phyloP scores from a whole-genome alignment of 2,888 invertebrate species.

The Drosophila neonasuta region DNA sequence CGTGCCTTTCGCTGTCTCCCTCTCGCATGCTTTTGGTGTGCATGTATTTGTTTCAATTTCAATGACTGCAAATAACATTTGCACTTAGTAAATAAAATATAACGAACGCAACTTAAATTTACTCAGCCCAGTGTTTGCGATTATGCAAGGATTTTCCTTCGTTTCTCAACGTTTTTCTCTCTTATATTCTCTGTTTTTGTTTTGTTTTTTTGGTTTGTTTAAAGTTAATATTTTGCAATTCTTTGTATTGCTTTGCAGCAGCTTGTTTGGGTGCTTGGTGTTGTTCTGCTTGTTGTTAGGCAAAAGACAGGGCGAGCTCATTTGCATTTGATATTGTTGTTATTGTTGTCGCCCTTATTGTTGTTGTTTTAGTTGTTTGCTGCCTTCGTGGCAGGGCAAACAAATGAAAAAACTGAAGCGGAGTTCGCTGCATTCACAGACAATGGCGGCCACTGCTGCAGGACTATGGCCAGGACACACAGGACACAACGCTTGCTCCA shows the following conservation, averaged over 20 bases:
- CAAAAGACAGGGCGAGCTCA: constrained; percentile 56
- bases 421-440: constrained; percentile 45
- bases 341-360: constrained; percentile 16
- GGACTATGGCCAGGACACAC: constrained; percentile 27
- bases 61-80: constrained; percentile 78
- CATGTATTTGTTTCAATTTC: constrained; percentile 74
- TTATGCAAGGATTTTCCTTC: constrained; percentile 27
- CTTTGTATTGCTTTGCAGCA: constrained; percentile 14
- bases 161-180: not conserved
- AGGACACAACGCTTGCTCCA: constrained; percentile 42
- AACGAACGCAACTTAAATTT: constrained; percentile 66
- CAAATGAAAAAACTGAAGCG: constrained; percentile 41
- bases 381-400: constrained; percentile 36
- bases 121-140: constrained; percentile 27
- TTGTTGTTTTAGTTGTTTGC: constrained; percentile 31
- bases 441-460: constrained; percentile 55
- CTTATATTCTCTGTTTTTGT: constrained; percentile 4
- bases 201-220: constrained; percentile 21
- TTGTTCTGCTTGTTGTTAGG: constrained; percentile 28
- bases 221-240: constrained; percentile 47
- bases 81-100: constrained; percentile 79
- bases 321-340: constrained; percentile 64
- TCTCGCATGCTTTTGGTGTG: constrained; percentile 1
- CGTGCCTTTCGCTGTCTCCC: not conserved
- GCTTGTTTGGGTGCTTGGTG: constrained; percentile 3